These are phyloP conservation scores for Musca domestica DNA, from an alignment of 1,140 invertebrate species.

Conservation along the genomic window DNA sequence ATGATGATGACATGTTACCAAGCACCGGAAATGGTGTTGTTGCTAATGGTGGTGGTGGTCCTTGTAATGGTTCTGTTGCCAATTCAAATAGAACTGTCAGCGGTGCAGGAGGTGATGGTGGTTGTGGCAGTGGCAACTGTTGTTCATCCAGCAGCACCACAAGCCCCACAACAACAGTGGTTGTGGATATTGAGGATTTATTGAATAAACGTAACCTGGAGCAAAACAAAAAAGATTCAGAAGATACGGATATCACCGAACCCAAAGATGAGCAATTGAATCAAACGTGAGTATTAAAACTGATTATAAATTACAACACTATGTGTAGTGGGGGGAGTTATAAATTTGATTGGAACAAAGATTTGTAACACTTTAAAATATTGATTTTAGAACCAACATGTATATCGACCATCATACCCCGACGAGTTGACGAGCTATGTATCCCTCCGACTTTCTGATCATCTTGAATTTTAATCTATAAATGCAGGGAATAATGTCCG, in stretches of 20 bases:
- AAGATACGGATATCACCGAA: constrained; percentile 18
- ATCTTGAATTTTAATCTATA: no score
- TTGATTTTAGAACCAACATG: no score
- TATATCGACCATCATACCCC: no score
- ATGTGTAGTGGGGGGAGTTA: no score
- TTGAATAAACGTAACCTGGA: constrained; percentile 44
- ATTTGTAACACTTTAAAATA: no score
- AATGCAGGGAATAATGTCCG: no score
- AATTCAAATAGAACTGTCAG: constrained; percentile 27
- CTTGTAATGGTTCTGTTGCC: constrained; percentile 36
- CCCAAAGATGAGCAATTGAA: constrained; percentile 24
- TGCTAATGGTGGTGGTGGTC: constrained; percentile 35
- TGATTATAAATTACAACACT: no score
- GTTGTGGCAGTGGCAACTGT: constrained; percentile 39
- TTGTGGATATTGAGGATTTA: constrained; percentile 75
- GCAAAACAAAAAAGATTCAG: constrained; percentile 13
- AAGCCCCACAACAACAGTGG: constrained; percentile 51
- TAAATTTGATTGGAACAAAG: no score
- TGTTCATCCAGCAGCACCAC: constrained; percentile 35
- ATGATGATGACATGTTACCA: constrained; percentile 54
- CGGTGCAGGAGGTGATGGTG: constrained; percentile 23
- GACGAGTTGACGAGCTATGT: no score
- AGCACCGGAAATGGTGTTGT: constrained; percentile 29
- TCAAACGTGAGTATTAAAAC: constrained; percentile 32
- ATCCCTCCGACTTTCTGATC: no score